Conservation (phyloP, 2,113 vertebrate species). For the Chascanopsetta lugubris region DNA sequence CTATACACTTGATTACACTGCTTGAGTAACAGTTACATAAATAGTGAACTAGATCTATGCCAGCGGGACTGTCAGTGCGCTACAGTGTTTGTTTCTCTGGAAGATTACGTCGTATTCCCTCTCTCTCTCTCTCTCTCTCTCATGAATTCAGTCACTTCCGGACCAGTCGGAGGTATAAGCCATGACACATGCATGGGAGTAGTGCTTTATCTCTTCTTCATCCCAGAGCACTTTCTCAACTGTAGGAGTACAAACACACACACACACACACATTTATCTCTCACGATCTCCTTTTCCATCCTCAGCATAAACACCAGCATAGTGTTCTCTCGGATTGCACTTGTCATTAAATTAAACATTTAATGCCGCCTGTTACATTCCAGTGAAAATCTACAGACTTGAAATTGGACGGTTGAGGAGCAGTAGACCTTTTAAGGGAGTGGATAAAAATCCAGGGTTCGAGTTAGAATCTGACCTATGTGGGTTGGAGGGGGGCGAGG, state of each 20-base stretch:
- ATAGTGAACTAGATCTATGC: slow-evolving; percentile 67
- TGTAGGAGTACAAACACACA: slow-evolving; percentile 30
- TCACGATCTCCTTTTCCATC: neutral
- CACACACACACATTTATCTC: neutral
- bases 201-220: slow-evolving; percentile 27
- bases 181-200: slow-evolving; percentile 66
- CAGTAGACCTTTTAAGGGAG: slow-evolving; percentile 15
- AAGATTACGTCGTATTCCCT: slow-evolving; percentile 40
- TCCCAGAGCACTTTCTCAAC: slow-evolving; percentile 40
- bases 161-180: slow-evolving; percentile 51
- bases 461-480: too few species aligned
- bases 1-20: slow-evolving; percentile 66
- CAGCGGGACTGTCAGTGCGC: slow-evolving; percentile 54
- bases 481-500: too few species aligned
- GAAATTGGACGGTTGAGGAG: slow-evolving; percentile 48
- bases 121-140: too few species aligned
- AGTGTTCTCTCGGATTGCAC: slow-evolving; percentile 62
- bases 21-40: slow-evolving; percentile 69
- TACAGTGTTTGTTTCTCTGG: slow-evolving; percentile 42
- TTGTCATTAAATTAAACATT: slow-evolving; percentile 55
- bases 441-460: too few species aligned
- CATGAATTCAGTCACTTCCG: slow-evolving; percentile 48
- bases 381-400: slow-evolving; percentile 42
- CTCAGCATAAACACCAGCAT: slow-evolving; percentile 18
- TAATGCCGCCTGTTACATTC: slow-evolving; percentile 55